Evolutionary conservation across 2,113 vertebrate genomes (phyloP).

Genomic region (Castor canadensis): DNA sequence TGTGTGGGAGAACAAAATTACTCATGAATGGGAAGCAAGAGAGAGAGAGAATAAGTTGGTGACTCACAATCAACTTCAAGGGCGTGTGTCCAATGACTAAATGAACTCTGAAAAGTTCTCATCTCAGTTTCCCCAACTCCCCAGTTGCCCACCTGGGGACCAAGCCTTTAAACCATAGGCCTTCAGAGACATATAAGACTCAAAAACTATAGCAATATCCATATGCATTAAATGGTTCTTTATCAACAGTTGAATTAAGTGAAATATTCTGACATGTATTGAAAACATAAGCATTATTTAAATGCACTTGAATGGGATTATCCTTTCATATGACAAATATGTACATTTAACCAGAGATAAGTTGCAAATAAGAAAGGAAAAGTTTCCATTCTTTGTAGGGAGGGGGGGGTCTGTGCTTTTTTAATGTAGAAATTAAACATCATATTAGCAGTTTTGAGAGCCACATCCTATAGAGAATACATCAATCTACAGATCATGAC

Average conservation of each 20-base stretch:
- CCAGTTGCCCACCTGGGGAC: neutral
- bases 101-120: too few relatives aligned
- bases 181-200: neutral
- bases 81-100: neutral
- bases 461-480: accelerated
- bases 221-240: neutral
- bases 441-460: neutral
- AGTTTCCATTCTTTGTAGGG: accelerated
- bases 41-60: neutral
- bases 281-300: neutral
- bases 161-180: neutral
- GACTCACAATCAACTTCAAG: too few relatives aligned
- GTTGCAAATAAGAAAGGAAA: neutral
- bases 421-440: neutral
- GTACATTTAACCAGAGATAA: neutral
- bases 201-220: neutral
- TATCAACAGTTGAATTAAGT: neutral
- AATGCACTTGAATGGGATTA: neutral
- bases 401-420: neutral
- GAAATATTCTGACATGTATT: neutral
- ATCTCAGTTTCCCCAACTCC: accelerated
- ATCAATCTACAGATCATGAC: accelerated
- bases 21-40: neutral
- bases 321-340: neutral
- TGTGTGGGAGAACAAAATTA: neutral